Conservation (phyloP, 1,140 invertebrate species). For the Notospermus geniculatus region DNA sequence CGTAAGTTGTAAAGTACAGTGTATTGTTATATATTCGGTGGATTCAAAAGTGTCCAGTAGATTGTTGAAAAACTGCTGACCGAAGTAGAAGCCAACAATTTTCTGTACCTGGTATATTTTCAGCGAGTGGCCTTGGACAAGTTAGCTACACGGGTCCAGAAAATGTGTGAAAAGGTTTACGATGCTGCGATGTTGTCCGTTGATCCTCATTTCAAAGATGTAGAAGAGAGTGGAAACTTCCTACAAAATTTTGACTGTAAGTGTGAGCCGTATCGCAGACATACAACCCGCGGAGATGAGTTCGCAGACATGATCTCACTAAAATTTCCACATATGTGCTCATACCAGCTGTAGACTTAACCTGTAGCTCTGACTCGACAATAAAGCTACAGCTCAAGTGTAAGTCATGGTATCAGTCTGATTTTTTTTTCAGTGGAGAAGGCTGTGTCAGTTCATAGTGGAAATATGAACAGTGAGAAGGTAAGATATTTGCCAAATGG, state of each 20-base stretch:
- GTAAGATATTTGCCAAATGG: too few relatives aligned
- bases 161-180: constrained; percentile 46
- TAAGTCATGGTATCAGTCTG: neutral
- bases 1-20: too few relatives aligned
- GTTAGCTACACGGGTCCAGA: constrained; percentile 36
- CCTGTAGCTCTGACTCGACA: too few relatives aligned
- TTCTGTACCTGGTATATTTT: constrained; percentile 8
- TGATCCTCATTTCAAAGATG: constrained; percentile 20
- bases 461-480: too few relatives aligned
- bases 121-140: constrained; percentile 50
- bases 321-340: too few relatives aligned
- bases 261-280: neutral
- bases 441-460: neutral
- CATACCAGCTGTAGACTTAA: too few relatives aligned
- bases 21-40: too few relatives aligned
- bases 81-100: too few relatives aligned
- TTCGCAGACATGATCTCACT: neutral
- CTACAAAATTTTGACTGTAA: constrained; percentile 36
- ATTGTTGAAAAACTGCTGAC: too few relatives aligned
- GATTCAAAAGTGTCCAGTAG: too few relatives aligned
- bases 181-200: constrained; percentile 47
- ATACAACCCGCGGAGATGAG: neutral
- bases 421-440: constrained; percentile 10
- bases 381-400: too few relatives aligned
- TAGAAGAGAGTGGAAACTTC: constrained; percentile 24